These are phyloP conservation scores for Atherinosoma microstoma DNA, from an alignment of 2,797 vertebrate genomes.

Conservation along the genomic window DNA sequence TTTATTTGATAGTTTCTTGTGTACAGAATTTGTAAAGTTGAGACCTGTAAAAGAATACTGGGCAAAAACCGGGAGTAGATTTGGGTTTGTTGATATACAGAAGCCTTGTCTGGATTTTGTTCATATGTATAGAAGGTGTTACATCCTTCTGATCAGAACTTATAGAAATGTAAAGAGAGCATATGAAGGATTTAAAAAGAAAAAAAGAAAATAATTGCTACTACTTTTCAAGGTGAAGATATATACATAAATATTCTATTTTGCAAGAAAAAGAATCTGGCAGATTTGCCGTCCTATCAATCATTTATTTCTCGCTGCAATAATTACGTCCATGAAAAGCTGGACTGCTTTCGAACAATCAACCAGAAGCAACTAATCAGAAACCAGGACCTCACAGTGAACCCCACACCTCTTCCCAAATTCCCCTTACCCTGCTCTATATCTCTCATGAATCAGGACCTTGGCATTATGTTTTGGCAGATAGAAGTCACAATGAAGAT, in stretches of 20 bases:
- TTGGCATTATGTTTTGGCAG: constrained; percentile 33
- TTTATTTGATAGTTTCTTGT: constrained; percentile 89
- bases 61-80: constrained; percentile 72
- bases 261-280: constrained; percentile 80
- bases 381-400: constrained; percentile 70
- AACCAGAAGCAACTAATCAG: constrained; percentile 69
- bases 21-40: constrained; percentile 89
- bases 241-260: constrained; percentile 87
- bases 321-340: constrained; percentile 75
- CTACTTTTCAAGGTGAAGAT: constrained; percentile 86
- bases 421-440: constrained; percentile 33
- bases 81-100: constrained; percentile 80
- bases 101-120: constrained; percentile 95
- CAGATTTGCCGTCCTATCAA: constrained; percentile 78
- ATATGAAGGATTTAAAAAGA: constrained; percentile 75
- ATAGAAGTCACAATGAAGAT: constrained; percentile 29
- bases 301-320: constrained; percentile 81
- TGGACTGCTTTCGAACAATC: constrained; percentile 85
- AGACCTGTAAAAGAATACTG: constrained; percentile 82
- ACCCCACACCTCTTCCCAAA: constrained; percentile 37
- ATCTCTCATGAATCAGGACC: constrained; percentile 36
- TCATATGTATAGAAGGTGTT: constrained; percentile 80
- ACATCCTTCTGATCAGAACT: constrained; percentile 70
- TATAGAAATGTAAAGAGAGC: constrained; percentile 82
- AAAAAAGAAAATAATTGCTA: constrained; percentile 74